A percentile compares a stretch with the other conserved stretches of the same genome.
These are phyloP conservation scores for Engystomops pustulosus DNA, from an alignment of 2,113 vertebrate genomes.

Conservation along the genomic window DNA sequence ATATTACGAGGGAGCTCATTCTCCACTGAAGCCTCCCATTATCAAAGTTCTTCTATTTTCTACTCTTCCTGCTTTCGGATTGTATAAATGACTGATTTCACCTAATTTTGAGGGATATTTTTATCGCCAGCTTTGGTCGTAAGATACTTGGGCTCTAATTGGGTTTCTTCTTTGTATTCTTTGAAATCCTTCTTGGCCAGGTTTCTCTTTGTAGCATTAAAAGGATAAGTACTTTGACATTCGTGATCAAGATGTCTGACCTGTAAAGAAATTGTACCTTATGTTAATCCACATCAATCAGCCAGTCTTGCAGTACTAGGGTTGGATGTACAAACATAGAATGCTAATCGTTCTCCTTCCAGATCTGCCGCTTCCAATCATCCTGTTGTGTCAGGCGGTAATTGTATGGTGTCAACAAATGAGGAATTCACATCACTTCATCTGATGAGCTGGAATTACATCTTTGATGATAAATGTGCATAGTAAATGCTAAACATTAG, in stretches of 20 bases:
- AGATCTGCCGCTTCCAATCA: conserved; percentile 38
- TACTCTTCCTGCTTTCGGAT: not conserved
- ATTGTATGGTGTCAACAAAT: conserved; percentile 50
- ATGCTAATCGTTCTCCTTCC: conserved; percentile 29
- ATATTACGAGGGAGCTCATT: conserved; percentile 30
- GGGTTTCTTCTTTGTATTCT: conserved; percentile 18
- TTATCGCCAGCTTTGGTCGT: conserved; percentile 12
- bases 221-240: conserved; percentile 37
- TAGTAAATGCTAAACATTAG: conserved; percentile 30
- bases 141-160: conserved; percentile 16
- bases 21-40: conserved; percentile 24
- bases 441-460: conserved; percentile 49
- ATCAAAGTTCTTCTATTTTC: conserved; percentile 29
- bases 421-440: conserved; percentile 46
- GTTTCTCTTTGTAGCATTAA: conserved; percentile 38
- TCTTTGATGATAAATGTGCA: conserved; percentile 46
- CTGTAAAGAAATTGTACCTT: conserved; percentile 51
- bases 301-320: conserved; percentile 30
- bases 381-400: conserved; percentile 36
- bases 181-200: conserved; percentile 4
- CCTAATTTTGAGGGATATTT: conserved; percentile 22
- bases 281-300: conserved; percentile 51
- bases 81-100: conserved; percentile 2
- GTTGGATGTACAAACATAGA: conserved; percentile 33
- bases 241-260: conserved; percentile 46